Conservation (phyloP, 2,888 invertebrate species). For the Caenorhabditis japonica region DNA sequence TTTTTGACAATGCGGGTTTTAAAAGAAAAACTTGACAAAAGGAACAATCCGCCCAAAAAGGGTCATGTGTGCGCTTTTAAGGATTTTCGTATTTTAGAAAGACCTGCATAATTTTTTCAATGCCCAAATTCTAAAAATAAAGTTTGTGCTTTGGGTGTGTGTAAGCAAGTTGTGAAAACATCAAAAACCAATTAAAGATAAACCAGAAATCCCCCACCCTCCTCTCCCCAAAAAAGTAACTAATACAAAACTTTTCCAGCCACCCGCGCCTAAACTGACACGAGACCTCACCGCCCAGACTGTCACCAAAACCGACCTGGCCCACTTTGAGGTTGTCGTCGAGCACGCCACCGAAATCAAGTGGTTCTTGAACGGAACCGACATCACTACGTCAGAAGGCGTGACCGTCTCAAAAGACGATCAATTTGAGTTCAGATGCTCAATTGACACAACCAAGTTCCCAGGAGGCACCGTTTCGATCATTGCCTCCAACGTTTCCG, state of each 20-base stretch:
- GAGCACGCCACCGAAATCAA: conserved; percentile 65
- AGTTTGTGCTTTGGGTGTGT: too few relatives aligned
- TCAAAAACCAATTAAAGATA: too few relatives aligned
- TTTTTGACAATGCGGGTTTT: too few relatives aligned
- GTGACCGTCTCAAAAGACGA: conserved; percentile 65
- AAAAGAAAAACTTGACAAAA: too few relatives aligned
- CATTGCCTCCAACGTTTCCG: conserved; percentile 53
- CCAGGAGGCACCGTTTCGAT: conserved; percentile 53
- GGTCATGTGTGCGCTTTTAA: too few relatives aligned
- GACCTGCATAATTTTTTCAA: too few relatives aligned
- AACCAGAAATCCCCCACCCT: too few relatives aligned
- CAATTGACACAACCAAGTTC: conserved; percentile 61
- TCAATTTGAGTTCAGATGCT: conserved; percentile 66
- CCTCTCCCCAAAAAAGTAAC: too few relatives aligned
- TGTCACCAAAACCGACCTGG: conserved; percentile 83
- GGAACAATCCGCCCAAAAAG: too few relatives aligned
- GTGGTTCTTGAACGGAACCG: conserved; percentile 65
- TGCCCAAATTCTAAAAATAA: too few relatives aligned
- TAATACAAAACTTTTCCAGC: conserved; percentile 41
- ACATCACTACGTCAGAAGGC: conserved; percentile 49
- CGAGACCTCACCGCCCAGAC: conserved; percentile 60
- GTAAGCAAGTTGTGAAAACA: too few relatives aligned
- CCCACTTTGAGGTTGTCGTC: conserved; percentile 69
- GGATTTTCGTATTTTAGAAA: too few relatives aligned
- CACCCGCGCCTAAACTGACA: conserved; percentile 55